Base-by-base conservation (phyloP, 64 coral and sea anemone genomes). In the Montipora efflorescens region DNA sequence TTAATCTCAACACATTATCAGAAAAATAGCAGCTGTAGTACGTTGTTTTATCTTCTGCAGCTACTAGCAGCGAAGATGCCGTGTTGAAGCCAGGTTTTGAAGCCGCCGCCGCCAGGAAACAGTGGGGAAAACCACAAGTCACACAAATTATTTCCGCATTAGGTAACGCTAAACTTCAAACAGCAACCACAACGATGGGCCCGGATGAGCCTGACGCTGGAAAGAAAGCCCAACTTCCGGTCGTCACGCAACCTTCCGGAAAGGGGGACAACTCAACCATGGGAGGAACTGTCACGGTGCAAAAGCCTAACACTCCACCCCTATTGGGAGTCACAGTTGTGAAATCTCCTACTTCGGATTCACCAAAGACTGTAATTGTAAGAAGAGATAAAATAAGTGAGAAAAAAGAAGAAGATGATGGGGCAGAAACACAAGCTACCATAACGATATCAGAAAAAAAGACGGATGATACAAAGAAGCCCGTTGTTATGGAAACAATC, bases 91-190 rank as follows among this genome's bases (percentile, higher is more conserved):
- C 97, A 52, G 81, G 13, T 57, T 62, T 20, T 20, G 91, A 87
- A 15, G 58, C 92, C 66, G 98, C 87, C 10, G 48, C 85, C 74
- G 95, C 80, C 7, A 92, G 98, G 71, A 85, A 86, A 70, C 95
- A 99, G 6, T 99, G 98, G 98, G 90, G 95, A 21, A 71, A 94
- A 77, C 93, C 93, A 21, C 92, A 96, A 70, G 94, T 93, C 47
- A 96, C 92, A 10, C 89, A 99, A 68, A 79, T 99, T 48, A 95
- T 99, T 68, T 95, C 92, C 20, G 98, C 95, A 7, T 66, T 99
- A 18, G 95, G 79, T 71, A 99, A 92, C 59, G 94, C 91, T 18
- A 92, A 99, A 48, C 89, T 99, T 21, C 87, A 96, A 80, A 96
- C 98, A 66, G 98, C 89, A 4, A 99, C 98, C 71, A 90, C 90